A percentile compares a stretch with the other conserved stretches of the same genome.
Evolutionary conservation across 2,888 invertebrate species (phyloP).

Genomic region (Heliconius aoede): DNA sequence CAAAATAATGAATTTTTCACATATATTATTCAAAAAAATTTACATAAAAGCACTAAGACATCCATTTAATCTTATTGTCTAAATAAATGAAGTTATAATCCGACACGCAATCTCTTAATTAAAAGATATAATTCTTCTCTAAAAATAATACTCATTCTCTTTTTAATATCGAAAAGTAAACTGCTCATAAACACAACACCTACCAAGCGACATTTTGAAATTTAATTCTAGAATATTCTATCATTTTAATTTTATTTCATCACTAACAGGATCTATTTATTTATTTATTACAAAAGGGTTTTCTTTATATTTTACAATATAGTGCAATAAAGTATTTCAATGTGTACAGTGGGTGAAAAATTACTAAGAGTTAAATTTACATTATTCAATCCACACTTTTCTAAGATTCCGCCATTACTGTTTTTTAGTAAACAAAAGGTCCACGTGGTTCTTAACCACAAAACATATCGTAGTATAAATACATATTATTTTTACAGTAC

Average conservation of each 20-base stretch:
- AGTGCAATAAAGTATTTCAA: constrained; percentile 74
- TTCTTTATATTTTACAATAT: constrained; percentile 65
- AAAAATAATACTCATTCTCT: constrained; percentile 79
- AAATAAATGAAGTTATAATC: constrained; percentile 82
- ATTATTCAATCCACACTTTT: constrained; percentile 51
- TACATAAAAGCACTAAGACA: constrained; percentile 85
- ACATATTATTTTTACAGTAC: constrained; percentile 28
- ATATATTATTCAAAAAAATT: constrained; percentile 85
- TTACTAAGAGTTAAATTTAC: constrained; percentile 67
- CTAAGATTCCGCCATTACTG: constrained; percentile 32
- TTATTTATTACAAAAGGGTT: constrained; percentile 71
- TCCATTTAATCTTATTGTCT: constrained; percentile 84
- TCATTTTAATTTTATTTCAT: constrained; percentile 60
- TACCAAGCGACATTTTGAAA: constrained; percentile 73
- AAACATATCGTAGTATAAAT: constrained; percentile 23
- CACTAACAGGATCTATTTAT: constrained; percentile 71
- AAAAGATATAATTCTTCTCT: constrained; percentile 81
- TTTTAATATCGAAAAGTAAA: constrained; percentile 72
- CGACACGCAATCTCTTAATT: constrained; percentile 81
- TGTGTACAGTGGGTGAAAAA: constrained; percentile 75
- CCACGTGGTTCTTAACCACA: constrained; percentile 41
- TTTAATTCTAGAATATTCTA: constrained; percentile 65
- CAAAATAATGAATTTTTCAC: constrained; percentile 66
- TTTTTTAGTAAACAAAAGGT: constrained; percentile 27
- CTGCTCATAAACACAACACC: constrained; percentile 76